These are phyloP conservation scores for Coelinius sp. DNA, from an alignment of 2,888 invertebrate species.

Conservation along the genomic window DNA sequence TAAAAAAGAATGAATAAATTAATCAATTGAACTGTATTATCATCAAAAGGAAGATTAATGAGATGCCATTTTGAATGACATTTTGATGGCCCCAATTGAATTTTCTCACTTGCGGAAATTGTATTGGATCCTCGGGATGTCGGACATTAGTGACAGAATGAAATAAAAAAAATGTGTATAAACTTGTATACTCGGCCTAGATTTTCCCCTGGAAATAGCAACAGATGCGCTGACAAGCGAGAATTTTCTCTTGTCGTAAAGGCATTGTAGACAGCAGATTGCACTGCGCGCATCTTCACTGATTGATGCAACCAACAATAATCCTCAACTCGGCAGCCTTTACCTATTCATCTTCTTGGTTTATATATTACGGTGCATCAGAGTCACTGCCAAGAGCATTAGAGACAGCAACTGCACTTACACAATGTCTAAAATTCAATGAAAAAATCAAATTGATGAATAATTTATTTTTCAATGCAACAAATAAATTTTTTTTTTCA, in stretches of 20 bases:
- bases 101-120: not conserved
- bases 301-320: slow-evolving; percentile 63
- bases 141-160: slow-evolving; percentile 20
- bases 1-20: not conserved
- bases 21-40: not conserved
- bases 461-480: not conserved
- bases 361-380: slow-evolving; percentile 53
- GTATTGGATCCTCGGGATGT: not conserved
- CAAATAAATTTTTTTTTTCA: not conserved
- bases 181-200: slow-evolving; percentile 52
- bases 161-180: not conserved
- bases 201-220: slow-evolving; percentile 52
- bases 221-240: slow-evolving; percentile 69
- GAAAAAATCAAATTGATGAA: not conserved
- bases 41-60: slow-evolving; percentile 9
- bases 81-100: slow-evolving; percentile 6
- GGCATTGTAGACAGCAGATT: slow-evolving; percentile 64
- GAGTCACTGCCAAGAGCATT: slow-evolving; percentile 50
- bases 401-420: slow-evolving; percentile 29
- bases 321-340: slow-evolving; percentile 47
- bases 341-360: slow-evolving; percentile 63
- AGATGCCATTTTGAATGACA: not conserved
- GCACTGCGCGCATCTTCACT: slow-evolving; percentile 55
- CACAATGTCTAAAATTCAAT: not conserved
- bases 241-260: slow-evolving; percentile 58